Conservation (phyloP, 2,113 vertebrate genomes). For the Ailurus styani region DNA sequence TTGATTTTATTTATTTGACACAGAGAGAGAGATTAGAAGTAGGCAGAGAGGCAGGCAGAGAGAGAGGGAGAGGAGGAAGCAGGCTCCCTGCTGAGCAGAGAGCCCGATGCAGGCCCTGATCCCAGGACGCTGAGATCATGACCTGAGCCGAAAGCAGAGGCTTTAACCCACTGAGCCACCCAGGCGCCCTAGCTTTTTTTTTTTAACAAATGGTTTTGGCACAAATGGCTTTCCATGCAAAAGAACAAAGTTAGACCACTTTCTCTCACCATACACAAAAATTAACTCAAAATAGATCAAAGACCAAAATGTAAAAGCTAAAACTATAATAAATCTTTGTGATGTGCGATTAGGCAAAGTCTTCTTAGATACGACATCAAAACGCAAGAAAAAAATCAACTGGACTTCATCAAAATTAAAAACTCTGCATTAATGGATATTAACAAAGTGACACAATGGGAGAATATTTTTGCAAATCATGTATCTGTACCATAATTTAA, state of each 20-base stretch:
- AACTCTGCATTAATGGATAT: not conserved
- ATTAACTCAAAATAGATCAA: constrained; percentile 4
- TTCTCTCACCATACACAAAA: not conserved
- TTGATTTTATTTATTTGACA: too few relatives aligned
- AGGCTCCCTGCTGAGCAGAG: too few relatives aligned
- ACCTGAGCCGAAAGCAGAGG: too few relatives aligned
- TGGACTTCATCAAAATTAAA: not conserved
- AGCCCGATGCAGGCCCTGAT: too few relatives aligned
- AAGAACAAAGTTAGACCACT: not conserved
- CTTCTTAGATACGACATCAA: not conserved
- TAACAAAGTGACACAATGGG: not conserved
- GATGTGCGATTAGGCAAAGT: not conserved
- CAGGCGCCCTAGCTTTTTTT: too few relatives aligned
- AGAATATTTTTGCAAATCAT: not conserved
- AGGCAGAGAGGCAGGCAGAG: too few relatives aligned
- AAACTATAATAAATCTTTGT: not conserved
- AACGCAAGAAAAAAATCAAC: not conserved
- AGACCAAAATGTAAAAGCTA: not conserved
- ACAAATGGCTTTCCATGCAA: not conserved
- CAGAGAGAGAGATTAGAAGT: too few relatives aligned
- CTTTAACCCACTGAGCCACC: too few relatives aligned
- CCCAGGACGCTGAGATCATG: too few relatives aligned
- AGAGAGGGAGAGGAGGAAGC: too few relatives aligned
- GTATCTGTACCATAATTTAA: not conserved
- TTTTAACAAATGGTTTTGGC: not conserved